Base-by-base conservation (phyloP, 2,113 vertebrate species). In the Microtus montanus region DNA sequence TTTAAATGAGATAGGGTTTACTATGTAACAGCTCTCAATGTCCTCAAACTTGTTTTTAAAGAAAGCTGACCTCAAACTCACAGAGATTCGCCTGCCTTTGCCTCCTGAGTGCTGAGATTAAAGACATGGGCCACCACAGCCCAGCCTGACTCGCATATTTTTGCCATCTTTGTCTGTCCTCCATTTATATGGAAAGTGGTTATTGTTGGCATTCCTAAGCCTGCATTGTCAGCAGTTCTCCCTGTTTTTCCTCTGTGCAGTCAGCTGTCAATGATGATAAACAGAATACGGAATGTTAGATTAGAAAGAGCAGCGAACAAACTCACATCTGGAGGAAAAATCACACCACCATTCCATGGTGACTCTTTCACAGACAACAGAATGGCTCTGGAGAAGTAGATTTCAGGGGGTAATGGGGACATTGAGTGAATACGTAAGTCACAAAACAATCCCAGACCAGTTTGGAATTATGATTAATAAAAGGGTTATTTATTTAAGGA, bases 241-340 rank as follows among this genome's bases (percentile, higher is more conserved):
- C 13, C 9, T 52, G 80, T 26, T 84, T 89, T 91, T 35, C 47
- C 90, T 68, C 73, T 28, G 38, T 94, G 78, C 26, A 87, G 95
- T 89, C 68, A 91, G 44, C 70, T 95, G 86, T 95, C 89, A 95
- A 63, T 83, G 89, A 95, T 95, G 70, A 95, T 92, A 97, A 95
- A 93, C 83, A 91, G 35, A 96, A 95, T 73, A 90, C 49, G 68
- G 93, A 95, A 96, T 93, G 75, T 61, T 52, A 89, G 70, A 93
- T 95, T 87, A 96, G 84, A 54, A 93, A 89, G 58, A 73, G 20
- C 70, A 89, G 54, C 44, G 87, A 91, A 47, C 54, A 95, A 94
- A 95, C 63, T 84, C 35, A 83, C 41, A 61, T 15, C 47, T 0
- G 41, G 79, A 89, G 79, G 30, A 28, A 93, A 95, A 96, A 66